These are phyloP conservation scores for Diachasmimorpha longicaudata DNA, from an alignment of 1,140 invertebrate genomes.

Conservation along the genomic window DNA sequence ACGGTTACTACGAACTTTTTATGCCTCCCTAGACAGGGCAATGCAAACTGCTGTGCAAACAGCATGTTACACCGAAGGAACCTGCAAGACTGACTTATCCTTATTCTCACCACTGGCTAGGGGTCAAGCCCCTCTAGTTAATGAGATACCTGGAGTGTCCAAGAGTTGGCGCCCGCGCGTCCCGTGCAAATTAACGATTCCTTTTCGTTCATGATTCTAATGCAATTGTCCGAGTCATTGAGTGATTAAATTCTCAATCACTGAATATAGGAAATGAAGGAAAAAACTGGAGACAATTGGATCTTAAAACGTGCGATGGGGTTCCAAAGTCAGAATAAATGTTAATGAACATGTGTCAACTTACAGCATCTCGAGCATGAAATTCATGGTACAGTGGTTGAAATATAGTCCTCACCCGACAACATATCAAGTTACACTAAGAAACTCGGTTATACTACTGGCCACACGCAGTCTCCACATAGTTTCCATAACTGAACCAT, in stretches of 20 bases:
- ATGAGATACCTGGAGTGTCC: not conserved
- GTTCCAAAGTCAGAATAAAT: too few species aligned
- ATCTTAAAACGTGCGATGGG: too few species aligned
- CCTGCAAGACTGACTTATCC: constrained; percentile 50
- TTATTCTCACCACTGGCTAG: constrained; percentile 54
- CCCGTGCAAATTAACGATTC: not conserved
- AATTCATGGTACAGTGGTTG: constrained; percentile 35
- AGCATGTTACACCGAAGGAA: constrained; percentile 47
- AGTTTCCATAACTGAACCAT: not conserved
- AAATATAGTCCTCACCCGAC: not conserved
- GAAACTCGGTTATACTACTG: not conserved
- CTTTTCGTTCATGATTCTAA: not conserved
- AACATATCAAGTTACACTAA: constrained; percentile 37
- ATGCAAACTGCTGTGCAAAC: constrained; percentile 55
- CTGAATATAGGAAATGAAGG: too few species aligned
- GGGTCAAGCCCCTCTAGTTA: constrained; percentile 52
- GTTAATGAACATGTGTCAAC: too few species aligned
- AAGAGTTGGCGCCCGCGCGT: constrained; percentile 20
- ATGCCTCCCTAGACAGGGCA: constrained; percentile 57
- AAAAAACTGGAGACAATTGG: too few species aligned
- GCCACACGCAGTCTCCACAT: not conserved
- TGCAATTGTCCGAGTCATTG: too few species aligned
- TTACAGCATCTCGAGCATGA: constrained; percentile 49
- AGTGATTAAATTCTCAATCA: too few species aligned
- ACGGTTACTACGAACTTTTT: constrained; percentile 46